Base-by-base conservation (phyloP, 1,140 invertebrate species). In the Rhopalosiphum maidis region DNA sequence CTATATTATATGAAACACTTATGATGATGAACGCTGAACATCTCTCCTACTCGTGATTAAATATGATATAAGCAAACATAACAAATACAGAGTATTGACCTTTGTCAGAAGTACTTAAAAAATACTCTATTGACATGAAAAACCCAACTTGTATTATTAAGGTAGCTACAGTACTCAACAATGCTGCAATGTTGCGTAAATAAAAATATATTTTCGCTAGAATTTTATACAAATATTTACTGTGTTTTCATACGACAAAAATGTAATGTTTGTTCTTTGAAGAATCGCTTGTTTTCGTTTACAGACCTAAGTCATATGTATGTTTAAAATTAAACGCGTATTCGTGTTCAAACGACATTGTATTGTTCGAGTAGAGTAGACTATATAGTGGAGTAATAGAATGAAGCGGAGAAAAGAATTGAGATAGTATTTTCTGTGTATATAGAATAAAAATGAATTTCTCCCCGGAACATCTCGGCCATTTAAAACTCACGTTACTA, bases 51-150 rank as follows among this genome's bases (percentile, higher is more conserved):
- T 43, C 83, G 41, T 46, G 83, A 86, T 86, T 41, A 86, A 41
- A 85, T 41, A 43, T 43, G 22, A 55, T 37, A 25, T 21, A 41
- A 41, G 46, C 21, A 35, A 54, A 51, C 87, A 54, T 1, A 25
- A 55, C 41, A 55, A 90, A 41, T 51, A 54, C 43, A 30, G 41
- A 30, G 51, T 41, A 48, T 88, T 54, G 51, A 35, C 51, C 35
- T 90, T 90, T 54, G 51, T 37, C 86, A 37, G 37, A 55, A 88
- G 35, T 55, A 90, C 88, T 30, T 90, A 90, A 55, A 88, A 90
- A 90, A 90, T 90, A 55, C 35, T 55, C 37, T 90, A 55, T 90
- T 90, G 88, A 90, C 88, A 90, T 35, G 51, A 90, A 90, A 90
- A 90, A 55, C 35, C 88, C 51, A 23, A 90, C 51, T 90, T 18